Base-by-base conservation (phyloP, 2,888 invertebrate species). In the Apomyelois bistriatella region DNA sequence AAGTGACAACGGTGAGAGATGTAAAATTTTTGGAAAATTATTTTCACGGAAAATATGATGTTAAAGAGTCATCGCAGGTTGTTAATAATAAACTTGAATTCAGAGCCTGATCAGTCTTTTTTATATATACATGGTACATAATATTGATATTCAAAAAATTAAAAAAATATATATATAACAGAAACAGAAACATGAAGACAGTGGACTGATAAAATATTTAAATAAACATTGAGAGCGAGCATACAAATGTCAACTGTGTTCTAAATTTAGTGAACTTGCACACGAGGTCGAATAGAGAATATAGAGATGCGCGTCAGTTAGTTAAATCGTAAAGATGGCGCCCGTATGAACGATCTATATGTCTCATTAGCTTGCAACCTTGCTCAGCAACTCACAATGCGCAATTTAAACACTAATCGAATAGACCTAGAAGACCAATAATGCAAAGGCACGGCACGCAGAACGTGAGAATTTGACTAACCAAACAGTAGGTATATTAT, bases 221-320 rank as follows among this genome's bases (percentile, higher is more conserved):
- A 58, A 53, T 58, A 56, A 58, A 59, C 53, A 56, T 54, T 48
- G 60, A 56, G 10, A 7, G 32, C 7, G 56, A 61, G 55, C 64
- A 58, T 61, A 62, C 62, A 62, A 68, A 71, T 79, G 76, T 75
- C 77, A 78, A 74, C 70, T 54, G 65, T 65, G 72, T 73, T 81
- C 78, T 80, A 79, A 82, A 77, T 76, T 80, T 80, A 82, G 75
- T 79, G 76, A 80, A 79, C 75, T 77, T 76, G 74, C 70, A 75
- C 71, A 73, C 79, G 79, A 79, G 79, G 78, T 75, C 74, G 73
- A 60, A 5, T 40, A 1, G 38, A 38, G 68, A 70, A 72, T 60
- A 5, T 40, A 1, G 38, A 38, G 68, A 70, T 71, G 73, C 75
- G 76, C 80, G 78, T 77, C 77, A 79, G 74, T 74, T 72, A 76